These are phyloP conservation scores for Drosophila grimshawi DNA, from an alignment of 1,140 invertebrate species.

Conservation along the genomic window DNA sequence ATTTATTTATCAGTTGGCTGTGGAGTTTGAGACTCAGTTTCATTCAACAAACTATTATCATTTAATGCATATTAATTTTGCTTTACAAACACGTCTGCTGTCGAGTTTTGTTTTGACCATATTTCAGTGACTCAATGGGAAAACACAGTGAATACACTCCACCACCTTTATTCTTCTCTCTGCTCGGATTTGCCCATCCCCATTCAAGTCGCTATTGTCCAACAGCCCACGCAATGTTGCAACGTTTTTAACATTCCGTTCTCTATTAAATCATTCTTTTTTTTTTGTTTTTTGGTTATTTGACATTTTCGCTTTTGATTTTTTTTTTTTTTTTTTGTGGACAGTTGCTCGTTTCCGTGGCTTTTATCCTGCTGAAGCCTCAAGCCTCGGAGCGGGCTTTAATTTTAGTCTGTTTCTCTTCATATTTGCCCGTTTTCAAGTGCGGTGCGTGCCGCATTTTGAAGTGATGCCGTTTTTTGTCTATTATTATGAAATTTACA, in stretches of 20 bases:
- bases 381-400: slow-evolving; percentile 35
- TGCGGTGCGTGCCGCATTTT: slow-evolving; percentile 38
- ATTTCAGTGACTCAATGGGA: slow-evolving; percentile 6
- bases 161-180: background rate
- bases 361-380: slow-evolving; percentile 39
- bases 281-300: background rate
- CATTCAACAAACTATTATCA: no score
- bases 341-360: slow-evolving; percentile 29
- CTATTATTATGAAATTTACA: slow-evolving; percentile 50
- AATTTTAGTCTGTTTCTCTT: slow-evolving; percentile 33
- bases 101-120: no score
- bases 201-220: slow-evolving; percentile 19
- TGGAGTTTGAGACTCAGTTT: no score
- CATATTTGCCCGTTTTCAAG: slow-evolving; percentile 16
- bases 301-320: slow-evolving; percentile 57
- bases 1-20: no score
- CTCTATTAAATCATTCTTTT: slow-evolving; percentile 3
- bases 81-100: no score
- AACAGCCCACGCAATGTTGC: slow-evolving; percentile 35
- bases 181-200: background rate
- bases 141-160: background rate
- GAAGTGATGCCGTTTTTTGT: slow-evolving; percentile 44
- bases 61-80: no score
- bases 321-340: slow-evolving; percentile 45
- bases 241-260: slow-evolving; percentile 55